Percentiles rank a stretch among this genome's conserved stretches.
Evolutionary conservation across 2,113 vertebrate genomes (phyloP).

Genomic region (Heterocephalus glaber): DNA sequence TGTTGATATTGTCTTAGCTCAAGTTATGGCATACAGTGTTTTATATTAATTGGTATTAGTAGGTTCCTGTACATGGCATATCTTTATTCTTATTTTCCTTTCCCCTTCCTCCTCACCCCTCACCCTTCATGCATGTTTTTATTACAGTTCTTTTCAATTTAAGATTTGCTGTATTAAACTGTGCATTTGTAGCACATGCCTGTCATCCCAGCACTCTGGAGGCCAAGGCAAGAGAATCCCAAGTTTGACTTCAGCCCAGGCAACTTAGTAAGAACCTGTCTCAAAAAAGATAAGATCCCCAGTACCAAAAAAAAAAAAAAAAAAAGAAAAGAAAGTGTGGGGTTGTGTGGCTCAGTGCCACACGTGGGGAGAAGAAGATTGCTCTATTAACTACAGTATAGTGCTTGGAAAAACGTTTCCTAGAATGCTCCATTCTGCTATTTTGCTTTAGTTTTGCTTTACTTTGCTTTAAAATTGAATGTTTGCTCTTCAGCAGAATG

Average conservation of each 20-base stretch:
- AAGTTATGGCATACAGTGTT: background rate
- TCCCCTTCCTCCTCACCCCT: background rate
- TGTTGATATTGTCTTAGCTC: background rate
- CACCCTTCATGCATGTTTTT: conserved; percentile 1
- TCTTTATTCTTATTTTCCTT: background rate
- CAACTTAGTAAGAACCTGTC: background rate
- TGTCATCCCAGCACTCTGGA: background rate
- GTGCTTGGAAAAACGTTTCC: conserved; percentile 1
- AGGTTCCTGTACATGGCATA: background rate
- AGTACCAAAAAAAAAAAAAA: too few species aligned
- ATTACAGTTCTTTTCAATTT: conserved; percentile 25
- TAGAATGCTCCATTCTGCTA: conserved; percentile 1
- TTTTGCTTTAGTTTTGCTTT: background rate
- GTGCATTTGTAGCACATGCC: background rate
- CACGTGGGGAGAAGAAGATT: background rate
- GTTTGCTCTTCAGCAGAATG: conserved; percentile 41
- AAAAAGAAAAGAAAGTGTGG: too few species aligned
- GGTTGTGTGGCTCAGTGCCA: background rate
- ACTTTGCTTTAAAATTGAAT: conserved; percentile 57
- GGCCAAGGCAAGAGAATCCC: background rate
- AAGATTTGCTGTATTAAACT: background rate
- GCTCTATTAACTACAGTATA: background rate
- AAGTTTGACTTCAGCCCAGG: background rate
- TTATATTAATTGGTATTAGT: background rate
- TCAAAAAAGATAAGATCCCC: background rate